Evolutionary conservation across 2,797 vertebrate species (phyloP).

Genomic region (Crypturellus tataupa): DNA sequence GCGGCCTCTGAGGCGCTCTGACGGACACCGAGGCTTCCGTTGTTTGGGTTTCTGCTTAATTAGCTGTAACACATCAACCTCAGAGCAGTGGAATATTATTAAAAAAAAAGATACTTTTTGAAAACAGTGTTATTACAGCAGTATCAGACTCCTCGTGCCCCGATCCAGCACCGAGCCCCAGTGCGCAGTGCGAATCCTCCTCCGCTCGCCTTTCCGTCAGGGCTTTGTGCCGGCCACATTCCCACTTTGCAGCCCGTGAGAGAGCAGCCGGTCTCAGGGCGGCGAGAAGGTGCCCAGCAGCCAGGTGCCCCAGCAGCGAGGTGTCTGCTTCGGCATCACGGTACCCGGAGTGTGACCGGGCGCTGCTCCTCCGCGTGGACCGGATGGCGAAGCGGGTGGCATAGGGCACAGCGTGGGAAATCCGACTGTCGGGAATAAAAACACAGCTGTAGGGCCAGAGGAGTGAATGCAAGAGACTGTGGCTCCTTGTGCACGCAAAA

Average conservation of each 20-base stretch:
- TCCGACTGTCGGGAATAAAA: not conserved
- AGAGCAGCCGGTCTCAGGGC: not conserved
- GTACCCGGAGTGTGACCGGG: accelerated
- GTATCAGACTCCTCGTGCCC: not conserved
- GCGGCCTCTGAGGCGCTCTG: no score
- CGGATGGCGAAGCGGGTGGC: not conserved
- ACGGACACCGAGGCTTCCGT: not conserved
- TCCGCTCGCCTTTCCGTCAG: accelerated
- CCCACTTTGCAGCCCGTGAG: not conserved
- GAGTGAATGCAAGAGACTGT: not conserved
- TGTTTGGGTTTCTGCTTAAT: not conserved
- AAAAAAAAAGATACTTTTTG: not conserved
- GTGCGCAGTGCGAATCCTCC: accelerated
- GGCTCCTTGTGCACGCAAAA: not conserved
- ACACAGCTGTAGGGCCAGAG: not conserved
- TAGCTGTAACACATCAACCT: not conserved
- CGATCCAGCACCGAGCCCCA: accelerated
- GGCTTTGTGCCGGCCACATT: accelerated
- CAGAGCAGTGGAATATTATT: not conserved
- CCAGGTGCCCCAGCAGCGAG: not conserved
- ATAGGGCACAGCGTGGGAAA: not conserved
- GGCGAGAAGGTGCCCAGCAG: not conserved
- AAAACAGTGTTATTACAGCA: not conserved
- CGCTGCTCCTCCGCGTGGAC: not conserved
- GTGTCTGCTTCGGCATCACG: no score